Percentiles rank a stretch among this genome's conserved stretches.
Conservation (phyloP, 2,113 vertebrate genomes). For the Paedocypris sp. region DNA sequence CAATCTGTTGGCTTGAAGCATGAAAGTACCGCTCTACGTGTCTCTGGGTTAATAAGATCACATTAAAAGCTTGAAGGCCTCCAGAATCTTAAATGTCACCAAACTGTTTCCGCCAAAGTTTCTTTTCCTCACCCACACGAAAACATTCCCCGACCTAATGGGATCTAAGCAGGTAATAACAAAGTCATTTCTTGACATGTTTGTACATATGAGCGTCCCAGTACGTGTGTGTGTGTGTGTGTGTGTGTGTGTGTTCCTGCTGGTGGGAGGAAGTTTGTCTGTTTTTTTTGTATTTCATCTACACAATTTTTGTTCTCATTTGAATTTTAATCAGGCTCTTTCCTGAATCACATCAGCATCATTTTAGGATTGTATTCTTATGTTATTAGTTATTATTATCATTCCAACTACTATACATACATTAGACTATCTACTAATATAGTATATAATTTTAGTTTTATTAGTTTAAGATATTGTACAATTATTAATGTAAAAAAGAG, state of each 20-base stretch:
- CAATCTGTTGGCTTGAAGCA: not conserved
- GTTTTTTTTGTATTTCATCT: conserved; percentile 9
- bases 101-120: not conserved
- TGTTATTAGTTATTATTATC: too few relatives aligned
- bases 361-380: too few relatives aligned
- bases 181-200: conserved; percentile 19
- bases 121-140: not conserved
- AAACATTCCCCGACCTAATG: conserved; percentile 11
- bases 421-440: too few relatives aligned
- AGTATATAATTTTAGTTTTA: too few relatives aligned
- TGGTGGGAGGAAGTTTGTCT: not conserved
- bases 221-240: not conserved
- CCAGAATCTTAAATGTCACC: not conserved
- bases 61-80: conserved; percentile 1
- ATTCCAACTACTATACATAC: too few relatives aligned
- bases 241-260: not conserved
- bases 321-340: too few relatives aligned
- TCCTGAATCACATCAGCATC: too few relatives aligned
- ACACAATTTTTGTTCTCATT: conserved; percentile 17
- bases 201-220: not conserved
- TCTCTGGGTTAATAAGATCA: not conserved
- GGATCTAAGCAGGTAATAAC: conserved; percentile 15
- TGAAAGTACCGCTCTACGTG: not conserved
- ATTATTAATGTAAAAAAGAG: too few relatives aligned
- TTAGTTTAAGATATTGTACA: too few relatives aligned